These are phyloP conservation scores for Drosophila pegasa DNA, from an alignment of 2,888 invertebrate genomes.

Conservation along the genomic window DNA sequence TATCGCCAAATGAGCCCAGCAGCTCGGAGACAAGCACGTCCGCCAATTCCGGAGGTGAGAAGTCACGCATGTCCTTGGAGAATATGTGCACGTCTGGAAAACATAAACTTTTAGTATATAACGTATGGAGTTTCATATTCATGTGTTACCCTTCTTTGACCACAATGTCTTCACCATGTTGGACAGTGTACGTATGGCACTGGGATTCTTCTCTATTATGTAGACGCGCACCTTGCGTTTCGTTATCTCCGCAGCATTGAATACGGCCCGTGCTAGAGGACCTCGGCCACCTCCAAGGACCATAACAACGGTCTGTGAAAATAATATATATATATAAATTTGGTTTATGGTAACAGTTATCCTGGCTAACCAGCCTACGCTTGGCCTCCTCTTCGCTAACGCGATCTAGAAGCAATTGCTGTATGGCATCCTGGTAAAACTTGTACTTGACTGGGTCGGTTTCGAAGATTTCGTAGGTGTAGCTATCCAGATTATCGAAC, in stretches of 20 bases:
- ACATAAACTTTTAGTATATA: not conserved
- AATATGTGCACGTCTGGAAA: conserved; percentile 89
- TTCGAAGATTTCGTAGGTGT: conserved; percentile 99
- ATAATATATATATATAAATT: not conserved
- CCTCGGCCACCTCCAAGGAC: conserved; percentile 98
- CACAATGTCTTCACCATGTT: conserved; percentile 92
- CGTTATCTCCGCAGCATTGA: conserved; percentile 91
- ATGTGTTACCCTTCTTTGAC: conserved; percentile 86
- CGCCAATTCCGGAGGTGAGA: conserved; percentile 92
- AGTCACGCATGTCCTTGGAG: conserved; percentile 94
- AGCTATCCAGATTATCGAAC: conserved; percentile 97
- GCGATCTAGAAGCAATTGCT: conserved; percentile 89
- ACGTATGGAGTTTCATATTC: not conserved
- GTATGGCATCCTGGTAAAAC: conserved; percentile 93
- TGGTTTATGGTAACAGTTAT: not conserved
- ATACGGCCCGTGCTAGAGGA: conserved; percentile 94
- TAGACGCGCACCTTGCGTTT: conserved; percentile 92
- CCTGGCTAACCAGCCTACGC: conserved; percentile 86
- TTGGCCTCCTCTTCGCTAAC: conserved; percentile 85
- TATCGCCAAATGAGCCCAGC: conserved; percentile 98
- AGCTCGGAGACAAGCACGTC: conserved; percentile 98
- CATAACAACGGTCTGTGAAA: conserved; percentile 88
- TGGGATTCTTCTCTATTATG: conserved; percentile 99
- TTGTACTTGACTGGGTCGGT: conserved; percentile 98
- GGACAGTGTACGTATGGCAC: conserved; percentile 94